These are phyloP conservation scores for Condylura cristata DNA, from an alignment of 2,113 vertebrate species.

Conservation along the genomic window DNA sequence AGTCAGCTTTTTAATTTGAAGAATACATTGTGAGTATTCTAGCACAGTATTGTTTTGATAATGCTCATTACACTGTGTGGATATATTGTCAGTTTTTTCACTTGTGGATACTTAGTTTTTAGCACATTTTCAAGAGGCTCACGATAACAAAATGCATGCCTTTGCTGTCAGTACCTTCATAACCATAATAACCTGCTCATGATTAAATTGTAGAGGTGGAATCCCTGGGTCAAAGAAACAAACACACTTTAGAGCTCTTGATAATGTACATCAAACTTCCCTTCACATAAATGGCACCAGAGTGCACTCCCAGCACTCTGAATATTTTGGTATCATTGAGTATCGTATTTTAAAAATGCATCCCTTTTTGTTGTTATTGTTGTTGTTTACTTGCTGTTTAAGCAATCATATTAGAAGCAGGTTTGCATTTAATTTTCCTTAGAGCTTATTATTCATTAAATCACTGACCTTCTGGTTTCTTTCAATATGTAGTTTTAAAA, in stretches of 20 bases:
- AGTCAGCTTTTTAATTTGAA: not conserved
- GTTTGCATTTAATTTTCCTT: slow-evolving; percentile 16
- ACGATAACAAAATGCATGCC: not conserved
- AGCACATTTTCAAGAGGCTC: not conserved
- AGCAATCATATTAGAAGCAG: not conserved
- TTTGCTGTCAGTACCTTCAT: not conserved
- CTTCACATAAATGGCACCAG: not conserved
- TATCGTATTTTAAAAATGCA: not conserved
- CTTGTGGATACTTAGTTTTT: not conserved
- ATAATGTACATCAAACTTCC: not conserved
- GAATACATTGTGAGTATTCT: not conserved
- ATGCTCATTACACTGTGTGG: not conserved
- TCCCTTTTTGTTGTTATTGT: not conserved
- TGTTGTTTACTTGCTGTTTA: not conserved
- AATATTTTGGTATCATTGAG: not conserved
- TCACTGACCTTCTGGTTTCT: not conserved
- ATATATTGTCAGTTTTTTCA: not conserved
- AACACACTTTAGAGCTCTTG: not conserved
- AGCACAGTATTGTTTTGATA: not conserved
- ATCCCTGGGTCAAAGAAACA: not conserved
- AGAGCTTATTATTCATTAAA: not conserved
- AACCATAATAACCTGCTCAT: not conserved
- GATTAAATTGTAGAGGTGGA: not conserved
- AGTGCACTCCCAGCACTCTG: not conserved
- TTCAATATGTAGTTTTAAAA: not conserved